Evolutionary conservation across 2,888 invertebrate species (phyloP).

Genomic region (Clanis bilineata): DNA sequence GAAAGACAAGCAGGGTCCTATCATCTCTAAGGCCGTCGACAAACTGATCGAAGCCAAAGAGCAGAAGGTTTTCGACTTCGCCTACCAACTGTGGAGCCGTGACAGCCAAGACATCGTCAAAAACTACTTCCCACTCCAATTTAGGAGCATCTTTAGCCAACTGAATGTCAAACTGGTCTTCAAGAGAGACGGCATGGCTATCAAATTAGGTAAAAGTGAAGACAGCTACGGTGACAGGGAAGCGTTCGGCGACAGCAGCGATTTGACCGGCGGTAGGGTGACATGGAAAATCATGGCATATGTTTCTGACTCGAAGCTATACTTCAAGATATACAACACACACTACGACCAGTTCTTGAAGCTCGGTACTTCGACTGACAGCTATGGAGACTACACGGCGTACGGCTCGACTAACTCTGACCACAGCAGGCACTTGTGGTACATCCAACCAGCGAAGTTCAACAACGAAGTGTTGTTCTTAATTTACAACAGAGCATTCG

Average conservation of each 20-base stretch:
- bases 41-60: neutral
- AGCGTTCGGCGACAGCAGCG: conserved; percentile 10
- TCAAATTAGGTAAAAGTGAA: neutral
- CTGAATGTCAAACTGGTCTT: neutral
- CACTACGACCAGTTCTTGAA: neutral
- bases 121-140: conserved; percentile 8
- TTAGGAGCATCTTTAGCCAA: neutral
- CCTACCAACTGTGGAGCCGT: conserved; percentile 3
- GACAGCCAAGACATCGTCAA: neutral
- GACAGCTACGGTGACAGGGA: neutral
- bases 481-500: too few species aligned
- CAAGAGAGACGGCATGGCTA: neutral
- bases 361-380: neutral
- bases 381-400: neutral
- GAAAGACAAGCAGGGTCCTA: neutral
- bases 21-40: neutral
- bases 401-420: too few species aligned
- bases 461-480: too few species aligned
- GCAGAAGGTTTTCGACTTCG: neutral
- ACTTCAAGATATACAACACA: conserved; percentile 8
- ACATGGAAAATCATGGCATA: neutral
- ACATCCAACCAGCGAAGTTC: too few species aligned
- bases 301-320: neutral
- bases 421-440: too few species aligned
- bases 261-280: neutral